These are phyloP conservation scores for Mystacides longicornis DNA, from an alignment of 2,888 invertebrate genomes.

Conservation along the genomic window DNA sequence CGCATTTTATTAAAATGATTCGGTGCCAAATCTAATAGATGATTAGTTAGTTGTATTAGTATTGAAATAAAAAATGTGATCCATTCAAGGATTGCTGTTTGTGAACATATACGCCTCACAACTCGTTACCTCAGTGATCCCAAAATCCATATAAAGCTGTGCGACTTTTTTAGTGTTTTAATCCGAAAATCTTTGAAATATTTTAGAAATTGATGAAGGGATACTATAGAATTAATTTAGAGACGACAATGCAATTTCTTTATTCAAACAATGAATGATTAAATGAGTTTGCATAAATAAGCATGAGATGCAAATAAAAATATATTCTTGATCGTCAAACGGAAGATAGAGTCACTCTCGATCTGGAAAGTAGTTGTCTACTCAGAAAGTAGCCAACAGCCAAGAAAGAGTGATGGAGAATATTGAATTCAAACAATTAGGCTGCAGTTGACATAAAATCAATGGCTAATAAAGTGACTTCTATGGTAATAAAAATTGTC, in stretches of 20 bases:
- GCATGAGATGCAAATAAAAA: slow-evolving; percentile 39
- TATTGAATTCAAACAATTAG: too few species aligned
- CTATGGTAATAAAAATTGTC: too few species aligned
- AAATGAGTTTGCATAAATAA: slow-evolving; percentile 34
- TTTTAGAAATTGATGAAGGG: neutral
- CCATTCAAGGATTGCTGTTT: neutral
- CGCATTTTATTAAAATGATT: too few species aligned
- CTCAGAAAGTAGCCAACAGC: too few species aligned
- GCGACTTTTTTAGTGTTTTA: slow-evolving; percentile 20
- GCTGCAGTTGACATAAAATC: too few species aligned
- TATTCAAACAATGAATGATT: slow-evolving; percentile 24
- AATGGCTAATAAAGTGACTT: too few species aligned
- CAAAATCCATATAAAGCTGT: slow-evolving; percentile 25
- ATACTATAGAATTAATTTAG: neutral
- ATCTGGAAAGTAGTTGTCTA: too few species aligned
- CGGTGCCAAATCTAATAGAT: too few species aligned
- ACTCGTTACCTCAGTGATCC: slow-evolving; percentile 22
- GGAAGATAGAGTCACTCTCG: too few species aligned
- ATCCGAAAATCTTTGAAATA: neutral
- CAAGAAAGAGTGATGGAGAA: too few species aligned
- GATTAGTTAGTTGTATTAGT: too few species aligned
- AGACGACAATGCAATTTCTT: slow-evolving; percentile 25
- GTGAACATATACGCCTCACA: slow-evolving; percentile 3
- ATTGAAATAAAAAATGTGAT: neutral
- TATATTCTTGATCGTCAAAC: slow-evolving; percentile 21